Evolutionary conservation across 2,113 vertebrate species (phyloP).

Genomic region (Piliocolobus tephrosceles): DNA sequence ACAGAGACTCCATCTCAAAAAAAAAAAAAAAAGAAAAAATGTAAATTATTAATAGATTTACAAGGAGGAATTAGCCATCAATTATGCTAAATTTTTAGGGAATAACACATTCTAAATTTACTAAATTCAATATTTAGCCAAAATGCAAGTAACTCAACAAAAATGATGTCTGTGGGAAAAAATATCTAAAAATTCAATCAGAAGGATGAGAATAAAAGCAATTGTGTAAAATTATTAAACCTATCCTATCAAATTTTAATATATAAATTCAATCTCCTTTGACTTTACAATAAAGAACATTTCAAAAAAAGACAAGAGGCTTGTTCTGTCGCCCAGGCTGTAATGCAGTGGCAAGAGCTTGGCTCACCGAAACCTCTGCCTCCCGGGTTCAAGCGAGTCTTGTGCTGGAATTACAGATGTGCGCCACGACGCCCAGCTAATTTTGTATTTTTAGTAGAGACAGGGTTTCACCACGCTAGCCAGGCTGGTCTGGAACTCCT

Average conservation of each 20-base stretch:
- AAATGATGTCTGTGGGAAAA: neutral
- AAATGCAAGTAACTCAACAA: constrained; percentile 2
- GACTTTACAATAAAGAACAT: constrained; percentile 30
- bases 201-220: neutral
- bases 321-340: neutral
- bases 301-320: neutral
- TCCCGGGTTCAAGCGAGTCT: neutral
- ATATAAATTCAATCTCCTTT: neutral
- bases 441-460: neutral
- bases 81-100: neutral
- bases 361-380: neutral
- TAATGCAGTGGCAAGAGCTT: neutral
- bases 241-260: constrained; percentile 4
- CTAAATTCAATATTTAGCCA: constrained; percentile 10
- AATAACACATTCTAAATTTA: neutral
- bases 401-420: neutral
- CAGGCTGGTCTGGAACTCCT: too few species aligned
- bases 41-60: neutral
- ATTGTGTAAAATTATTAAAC: neutral
- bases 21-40: neutral
- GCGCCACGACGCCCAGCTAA: neutral
- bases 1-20: too few species aligned
- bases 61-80: neutral
- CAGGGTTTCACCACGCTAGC: too few species aligned
- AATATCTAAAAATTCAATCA: neutral